Base-by-base conservation (phyloP, 2,797 vertebrate species). In the Megalops cyprinoides region DNA sequence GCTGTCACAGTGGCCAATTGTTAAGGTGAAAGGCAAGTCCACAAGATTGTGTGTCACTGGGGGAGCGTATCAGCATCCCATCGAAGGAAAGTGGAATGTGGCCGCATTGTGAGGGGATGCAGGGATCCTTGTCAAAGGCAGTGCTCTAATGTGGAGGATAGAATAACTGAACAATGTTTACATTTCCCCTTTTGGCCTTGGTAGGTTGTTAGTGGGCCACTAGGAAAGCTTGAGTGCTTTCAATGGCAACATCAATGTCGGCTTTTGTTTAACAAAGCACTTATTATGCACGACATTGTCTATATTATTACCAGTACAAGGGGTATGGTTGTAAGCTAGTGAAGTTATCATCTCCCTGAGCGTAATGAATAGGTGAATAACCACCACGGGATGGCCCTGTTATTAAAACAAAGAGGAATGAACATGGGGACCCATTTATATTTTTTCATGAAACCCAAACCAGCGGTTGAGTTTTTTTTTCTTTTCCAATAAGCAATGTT, bases 131-230 rank as follows among this genome's bases (percentile, higher is more conserved):
- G 93, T 94, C 92, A 89, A 76, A 89, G 89, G 89, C 90, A 79
- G 79, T 90, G 89, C 89, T 91, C 87, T 87, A 85, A 89, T 93
- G 92, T 92, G 89, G 87, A 71, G 83, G 78, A 90, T 89, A 92
- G 92, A 95, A 93, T 92, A 92, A 89, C 90, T 86, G 87, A 85
- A 92, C 88, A 88, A 87, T 91, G 90, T 94, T 96, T 93, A 93
- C 92, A 92, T 94, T 89, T 89, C 90, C 88, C 89, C 89, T 84
- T 85, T 84, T 83, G 85, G 87, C 90, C 86, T 74, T 20, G 81
- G 83, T 77, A 85, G 84, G 85, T 82, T 74, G 86, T 87, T 84
- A 89, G 89, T 55, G 49, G 65, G 77, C 73, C 86, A 84, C 81
- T 77, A 28, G 74, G 85, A 91, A 87, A 89, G 87, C 86, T 84